Conservation (phyloP, 1,140 invertebrate species). For the Onthophagus taurus region DNA sequence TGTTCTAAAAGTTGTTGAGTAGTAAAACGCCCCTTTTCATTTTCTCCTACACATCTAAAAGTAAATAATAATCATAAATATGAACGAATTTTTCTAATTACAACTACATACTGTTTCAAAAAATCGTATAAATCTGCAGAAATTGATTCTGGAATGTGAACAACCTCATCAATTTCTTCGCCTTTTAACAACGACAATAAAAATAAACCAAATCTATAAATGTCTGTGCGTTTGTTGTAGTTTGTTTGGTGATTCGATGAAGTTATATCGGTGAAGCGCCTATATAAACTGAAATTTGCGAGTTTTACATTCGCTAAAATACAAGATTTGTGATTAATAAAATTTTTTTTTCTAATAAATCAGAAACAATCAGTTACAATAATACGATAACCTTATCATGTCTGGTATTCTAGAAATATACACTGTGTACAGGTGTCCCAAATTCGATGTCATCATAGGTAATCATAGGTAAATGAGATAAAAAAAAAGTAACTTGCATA, state of each 20-base stretch:
- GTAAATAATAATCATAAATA: too few species aligned
- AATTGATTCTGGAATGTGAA: conserved; percentile 43
- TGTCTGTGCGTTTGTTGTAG: conserved; percentile 62
- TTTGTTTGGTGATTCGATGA: conserved; percentile 39
- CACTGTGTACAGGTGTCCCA: too few species aligned
- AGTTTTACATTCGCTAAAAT: conserved; percentile 44
- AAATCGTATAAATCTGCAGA: conserved; percentile 59
- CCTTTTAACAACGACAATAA: conserved; percentile 48
- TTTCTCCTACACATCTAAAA: conserved; percentile 50
- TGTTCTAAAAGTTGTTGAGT: conserved; percentile 52
- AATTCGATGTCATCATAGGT: too few species aligned
- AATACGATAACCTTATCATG: too few species aligned
- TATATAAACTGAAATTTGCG: conserved; percentile 63
- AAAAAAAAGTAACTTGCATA: too few species aligned
- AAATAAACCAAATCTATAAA: conserved; percentile 57
- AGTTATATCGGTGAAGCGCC: conserved; percentile 47
- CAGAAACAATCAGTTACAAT: too few species aligned
- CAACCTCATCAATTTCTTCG: conserved; percentile 38
- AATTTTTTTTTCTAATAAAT: background rate
- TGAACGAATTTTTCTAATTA: background rate
- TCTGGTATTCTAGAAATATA: too few species aligned
- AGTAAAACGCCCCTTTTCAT: conserved; percentile 59
- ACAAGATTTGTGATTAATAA: background rate
- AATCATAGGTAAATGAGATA: too few species aligned
- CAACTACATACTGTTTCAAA: conserved; percentile 46